These are phyloP conservation scores for Philereme transversata DNA, from an alignment of 2,888 invertebrate genomes.

Conservation along the genomic window DNA sequence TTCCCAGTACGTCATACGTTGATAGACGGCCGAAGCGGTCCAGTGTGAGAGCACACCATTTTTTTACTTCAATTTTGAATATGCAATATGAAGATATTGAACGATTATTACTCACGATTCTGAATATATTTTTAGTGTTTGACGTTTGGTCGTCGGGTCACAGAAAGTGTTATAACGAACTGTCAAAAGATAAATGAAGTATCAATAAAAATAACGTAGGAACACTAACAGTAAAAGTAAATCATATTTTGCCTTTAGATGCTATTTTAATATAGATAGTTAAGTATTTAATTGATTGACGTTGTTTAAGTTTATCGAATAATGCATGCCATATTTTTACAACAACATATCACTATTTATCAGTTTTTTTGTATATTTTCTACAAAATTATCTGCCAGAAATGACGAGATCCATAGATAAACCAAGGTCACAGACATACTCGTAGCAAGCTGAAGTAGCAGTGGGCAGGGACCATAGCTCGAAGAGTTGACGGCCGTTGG, in stretches of 20 bases:
- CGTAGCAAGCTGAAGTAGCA: no score
- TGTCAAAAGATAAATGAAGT: slow-evolving; percentile 53
- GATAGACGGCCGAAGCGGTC: slow-evolving; percentile 76
- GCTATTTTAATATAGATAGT: no score
- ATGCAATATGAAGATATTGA: slow-evolving; percentile 80
- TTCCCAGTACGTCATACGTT: slow-evolving; percentile 73
- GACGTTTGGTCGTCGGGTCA: slow-evolving; percentile 54
- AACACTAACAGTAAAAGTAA: slow-evolving; percentile 2
- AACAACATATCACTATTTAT: no score
- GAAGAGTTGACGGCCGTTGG: no score
- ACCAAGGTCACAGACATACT: no score
- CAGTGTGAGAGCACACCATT: slow-evolving; percentile 61
- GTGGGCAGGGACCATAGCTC: no score
- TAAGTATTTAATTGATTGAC: slow-evolving; percentile 7
- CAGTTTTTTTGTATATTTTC: no score
- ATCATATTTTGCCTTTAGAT: no score
- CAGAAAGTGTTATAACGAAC: slow-evolving; percentile 58
- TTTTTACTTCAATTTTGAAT: slow-evolving; percentile 66
- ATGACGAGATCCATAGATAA: no score
- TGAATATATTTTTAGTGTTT: slow-evolving; percentile 55
- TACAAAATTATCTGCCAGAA: no score
- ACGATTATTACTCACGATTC: slow-evolving; percentile 67
- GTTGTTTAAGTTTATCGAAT: slow-evolving; percentile 14
- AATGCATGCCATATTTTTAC: slow-evolving; percentile 7
- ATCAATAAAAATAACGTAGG: slow-evolving; percentile 37